phyloP scores from a whole-genome alignment of 2,888 invertebrate species.

The Trachelus iudaicus region DNA sequence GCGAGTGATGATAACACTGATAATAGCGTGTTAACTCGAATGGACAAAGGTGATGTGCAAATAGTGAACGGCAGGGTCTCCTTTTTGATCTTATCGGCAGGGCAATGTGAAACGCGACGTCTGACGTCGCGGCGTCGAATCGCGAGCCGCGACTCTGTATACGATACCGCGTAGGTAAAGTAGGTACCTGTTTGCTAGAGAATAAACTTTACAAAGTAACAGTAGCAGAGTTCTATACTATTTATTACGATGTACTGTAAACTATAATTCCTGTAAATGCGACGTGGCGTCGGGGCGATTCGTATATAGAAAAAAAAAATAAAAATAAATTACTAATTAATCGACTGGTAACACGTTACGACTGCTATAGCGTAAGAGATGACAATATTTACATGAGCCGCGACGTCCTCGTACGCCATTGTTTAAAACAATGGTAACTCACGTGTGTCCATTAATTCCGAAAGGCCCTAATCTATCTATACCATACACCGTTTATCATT shows the following conservation, averaged over 20 bases:
- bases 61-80: neutral
- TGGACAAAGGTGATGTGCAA: neutral
- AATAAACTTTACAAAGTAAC: conserved; percentile 53
- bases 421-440: neutral
- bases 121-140: conserved; percentile 60
- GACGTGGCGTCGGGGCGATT: conserved; percentile 11
- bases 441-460: neutral
- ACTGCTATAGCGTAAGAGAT: conserved; percentile 45
- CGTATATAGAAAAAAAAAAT: neutral
- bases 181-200: conserved; percentile 63
- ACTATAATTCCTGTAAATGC: conserved; percentile 32
- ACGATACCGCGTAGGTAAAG: conserved; percentile 66
- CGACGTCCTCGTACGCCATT: neutral
- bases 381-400: conserved; percentile 24
- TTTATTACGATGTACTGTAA: conserved; percentile 52
- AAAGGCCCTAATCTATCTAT: neutral
- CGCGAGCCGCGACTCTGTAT: conserved; percentile 61
- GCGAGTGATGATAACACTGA: neutral
- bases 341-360: conserved; percentile 5
- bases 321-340: conserved; percentile 3
- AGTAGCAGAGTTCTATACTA: conserved; percentile 39
- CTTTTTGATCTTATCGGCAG: conserved; percentile 49
- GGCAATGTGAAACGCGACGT: conserved; percentile 57
- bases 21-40: neutral
- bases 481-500: neutral